Conservation (phyloP, 2,113 vertebrate genomes). For the Centrocercus urophasianus region DNA sequence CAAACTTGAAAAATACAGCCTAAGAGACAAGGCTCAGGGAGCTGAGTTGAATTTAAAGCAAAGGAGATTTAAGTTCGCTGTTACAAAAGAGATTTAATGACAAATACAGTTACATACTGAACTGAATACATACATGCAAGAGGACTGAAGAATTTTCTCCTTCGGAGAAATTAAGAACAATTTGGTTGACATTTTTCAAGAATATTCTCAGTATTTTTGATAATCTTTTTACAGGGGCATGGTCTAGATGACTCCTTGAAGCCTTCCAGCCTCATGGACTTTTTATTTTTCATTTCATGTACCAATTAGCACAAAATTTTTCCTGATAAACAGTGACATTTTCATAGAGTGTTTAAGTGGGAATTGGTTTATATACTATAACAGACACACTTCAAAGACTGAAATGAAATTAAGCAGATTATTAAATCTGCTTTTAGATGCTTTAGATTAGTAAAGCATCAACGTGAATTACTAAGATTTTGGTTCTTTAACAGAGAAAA, state of each 20-base stretch:
- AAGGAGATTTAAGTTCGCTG: background rate
- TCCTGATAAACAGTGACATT: background rate
- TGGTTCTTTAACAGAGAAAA: background rate
- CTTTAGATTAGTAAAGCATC: background rate
- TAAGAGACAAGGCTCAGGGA: background rate
- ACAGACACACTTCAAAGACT: background rate
- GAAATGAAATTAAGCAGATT: background rate
- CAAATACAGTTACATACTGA: background rate
- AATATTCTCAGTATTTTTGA: background rate
- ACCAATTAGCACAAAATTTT: background rate
- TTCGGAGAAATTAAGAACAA: background rate
- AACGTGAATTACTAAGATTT: background rate
- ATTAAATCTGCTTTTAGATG: no score
- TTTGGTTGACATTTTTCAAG: background rate
- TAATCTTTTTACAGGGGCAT: background rate
- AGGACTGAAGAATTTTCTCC: background rate
- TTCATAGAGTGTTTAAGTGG: background rate
- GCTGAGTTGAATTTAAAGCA: background rate
- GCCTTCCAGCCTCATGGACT: background rate
- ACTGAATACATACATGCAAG: background rate
- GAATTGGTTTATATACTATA: background rate
- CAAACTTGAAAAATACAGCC: background rate
- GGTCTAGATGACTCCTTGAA: background rate
- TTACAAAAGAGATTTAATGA: background rate
- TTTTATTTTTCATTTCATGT: background rate